phyloP scores from a whole-genome alignment of 2,888 invertebrate species.

The Chrysodeixis includens region DNA sequence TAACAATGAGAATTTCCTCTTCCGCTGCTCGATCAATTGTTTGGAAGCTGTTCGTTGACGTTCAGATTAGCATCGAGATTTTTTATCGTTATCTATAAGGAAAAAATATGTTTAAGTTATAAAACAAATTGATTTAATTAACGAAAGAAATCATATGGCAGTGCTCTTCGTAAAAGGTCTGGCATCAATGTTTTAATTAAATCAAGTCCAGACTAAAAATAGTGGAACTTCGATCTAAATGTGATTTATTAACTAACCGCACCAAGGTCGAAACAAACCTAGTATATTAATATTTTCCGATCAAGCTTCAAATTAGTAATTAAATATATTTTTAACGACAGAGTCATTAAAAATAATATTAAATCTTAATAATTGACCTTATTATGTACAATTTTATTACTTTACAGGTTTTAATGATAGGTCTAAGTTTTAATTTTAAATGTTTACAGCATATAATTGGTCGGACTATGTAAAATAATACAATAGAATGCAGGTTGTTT shows the following conservation, averaged over 20 bases:
- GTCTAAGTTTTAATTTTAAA: background rate
- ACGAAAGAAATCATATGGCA: conserved; percentile 19
- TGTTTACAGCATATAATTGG: background rate
- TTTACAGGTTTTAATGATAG: background rate
- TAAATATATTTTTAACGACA: conserved; percentile 18
- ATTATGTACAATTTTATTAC: conserved; percentile 1
- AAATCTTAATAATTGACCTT: conserved; percentile 25
- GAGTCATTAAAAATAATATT: conserved; percentile 20
- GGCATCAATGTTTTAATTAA: conserved; percentile 12
- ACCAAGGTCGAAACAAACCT: conserved; percentile 28
- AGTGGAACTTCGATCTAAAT: conserved; percentile 15
- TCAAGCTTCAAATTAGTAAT: conserved; percentile 10
- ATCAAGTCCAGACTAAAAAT: conserved; percentile 21
- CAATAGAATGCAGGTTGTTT: background rate
- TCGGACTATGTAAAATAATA: background rate
- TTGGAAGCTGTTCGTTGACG: conserved; percentile 47
- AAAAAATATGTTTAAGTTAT: conserved; percentile 16
- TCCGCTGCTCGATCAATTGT: conserved; percentile 56
- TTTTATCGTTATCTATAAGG: conserved; percentile 54
- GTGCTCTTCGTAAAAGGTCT: conserved; percentile 16
- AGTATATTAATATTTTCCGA: conserved; percentile 33
- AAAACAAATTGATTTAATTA: background rate
- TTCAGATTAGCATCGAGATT: conserved; percentile 49
- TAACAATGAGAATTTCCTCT: conserved; percentile 58
- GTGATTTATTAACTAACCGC: conserved; percentile 36